These are phyloP conservation scores for Phoxinus phoxinus DNA, from an alignment of 2,113 vertebrate genomes.

Conservation along the genomic window DNA sequence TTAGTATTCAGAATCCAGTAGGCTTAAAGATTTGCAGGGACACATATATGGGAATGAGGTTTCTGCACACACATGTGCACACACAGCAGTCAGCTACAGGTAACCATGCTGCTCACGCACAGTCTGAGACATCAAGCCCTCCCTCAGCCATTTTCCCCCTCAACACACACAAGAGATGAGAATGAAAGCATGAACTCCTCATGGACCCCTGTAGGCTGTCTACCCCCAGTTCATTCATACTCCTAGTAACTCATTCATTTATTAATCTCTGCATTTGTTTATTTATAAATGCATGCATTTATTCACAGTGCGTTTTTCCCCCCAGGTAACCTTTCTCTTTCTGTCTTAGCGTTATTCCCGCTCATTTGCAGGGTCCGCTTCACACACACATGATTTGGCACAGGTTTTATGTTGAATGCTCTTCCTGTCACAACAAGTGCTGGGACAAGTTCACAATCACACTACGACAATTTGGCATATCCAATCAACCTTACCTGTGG, in stretches of 20 bases:
- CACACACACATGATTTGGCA: too few species aligned
- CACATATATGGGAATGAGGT: neutral
- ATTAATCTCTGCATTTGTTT: neutral
- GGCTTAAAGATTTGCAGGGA: neutral
- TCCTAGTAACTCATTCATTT: neutral
- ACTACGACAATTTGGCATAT: too few species aligned
- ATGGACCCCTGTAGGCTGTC: conserved; percentile 31
- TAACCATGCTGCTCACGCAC: conserved; percentile 61
- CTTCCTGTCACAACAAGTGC: too few species aligned
- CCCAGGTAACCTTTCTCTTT: neutral
- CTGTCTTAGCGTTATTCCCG: too few species aligned
- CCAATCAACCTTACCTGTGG: too few species aligned
- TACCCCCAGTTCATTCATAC: neutral
- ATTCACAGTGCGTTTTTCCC: too few species aligned
- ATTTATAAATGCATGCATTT: neutral
- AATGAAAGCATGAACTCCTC: conserved; percentile 43
- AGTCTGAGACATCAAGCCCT: conserved; percentile 62
- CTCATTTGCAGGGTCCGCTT: too few species aligned
- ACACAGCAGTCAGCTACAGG: conserved; percentile 21
- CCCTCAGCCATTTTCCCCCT: conserved; percentile 45
- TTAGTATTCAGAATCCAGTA: neutral
- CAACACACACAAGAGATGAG: conserved; percentile 43
- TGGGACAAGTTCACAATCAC: too few species aligned
- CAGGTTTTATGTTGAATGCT: too few species aligned
- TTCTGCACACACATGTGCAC: neutral